phyloP scores from a whole-genome alignment of 2,888 invertebrate species.

The Erpobdella octoculata region DNA sequence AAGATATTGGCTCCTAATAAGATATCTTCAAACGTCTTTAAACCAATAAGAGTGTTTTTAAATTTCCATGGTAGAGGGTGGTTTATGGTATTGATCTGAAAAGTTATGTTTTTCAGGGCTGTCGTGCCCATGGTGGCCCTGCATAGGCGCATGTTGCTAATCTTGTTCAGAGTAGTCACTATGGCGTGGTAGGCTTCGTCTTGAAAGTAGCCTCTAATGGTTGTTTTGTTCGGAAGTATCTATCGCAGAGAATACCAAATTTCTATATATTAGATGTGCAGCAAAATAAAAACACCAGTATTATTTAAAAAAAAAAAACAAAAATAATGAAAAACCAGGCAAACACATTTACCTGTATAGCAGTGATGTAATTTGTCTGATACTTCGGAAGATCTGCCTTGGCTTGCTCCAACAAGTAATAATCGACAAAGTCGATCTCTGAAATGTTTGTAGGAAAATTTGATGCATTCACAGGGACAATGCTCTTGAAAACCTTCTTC shows the following conservation, averaged over 20 bases:
- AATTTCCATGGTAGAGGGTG: constrained; percentile 59
- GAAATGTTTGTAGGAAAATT: background rate
- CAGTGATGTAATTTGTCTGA: constrained; percentile 20
- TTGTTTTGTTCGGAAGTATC: too few relatives aligned
- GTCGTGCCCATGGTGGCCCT: background rate
- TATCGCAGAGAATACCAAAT: too few relatives aligned
- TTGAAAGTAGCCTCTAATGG: constrained; percentile 63
- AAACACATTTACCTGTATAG: background rate
- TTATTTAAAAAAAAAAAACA: too few relatives aligned
- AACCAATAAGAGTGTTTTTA: background rate
- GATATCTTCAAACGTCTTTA: constrained; percentile 23
- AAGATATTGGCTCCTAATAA: constrained; percentile 22
- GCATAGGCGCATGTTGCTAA: constrained; percentile 40
- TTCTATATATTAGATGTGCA: too few relatives aligned
- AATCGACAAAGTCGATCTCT: background rate
- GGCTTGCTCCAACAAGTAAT: constrained; percentile 12
- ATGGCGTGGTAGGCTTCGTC: constrained; percentile 71
- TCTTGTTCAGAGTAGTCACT: constrained; percentile 59
- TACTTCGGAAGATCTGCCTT: constrained; percentile 6
- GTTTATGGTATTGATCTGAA: constrained; percentile 55
- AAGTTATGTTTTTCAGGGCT: background rate
- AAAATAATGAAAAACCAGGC: background rate
- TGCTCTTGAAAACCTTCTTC: background rate
- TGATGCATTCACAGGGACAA: background rate
- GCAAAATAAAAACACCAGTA: too few relatives aligned